phyloP scores from a whole-genome alignment of 2,113 vertebrate species.

The Hymenochirus boettgeri region DNA sequence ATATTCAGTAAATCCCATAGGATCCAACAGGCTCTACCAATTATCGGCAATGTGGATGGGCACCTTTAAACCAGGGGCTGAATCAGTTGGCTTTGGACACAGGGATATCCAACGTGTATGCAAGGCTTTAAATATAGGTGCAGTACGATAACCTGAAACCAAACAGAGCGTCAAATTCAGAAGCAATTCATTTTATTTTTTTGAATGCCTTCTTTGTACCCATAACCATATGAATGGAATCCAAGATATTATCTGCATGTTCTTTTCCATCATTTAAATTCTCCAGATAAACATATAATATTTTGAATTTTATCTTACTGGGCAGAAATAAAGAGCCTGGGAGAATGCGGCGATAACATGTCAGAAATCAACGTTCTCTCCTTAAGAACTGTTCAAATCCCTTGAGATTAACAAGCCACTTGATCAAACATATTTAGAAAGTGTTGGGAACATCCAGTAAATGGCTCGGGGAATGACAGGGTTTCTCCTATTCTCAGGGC shows the following conservation, averaged over 20 bases:
- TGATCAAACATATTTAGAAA: slow-evolving; percentile 44
- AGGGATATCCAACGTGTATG: no score
- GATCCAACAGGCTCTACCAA: no score
- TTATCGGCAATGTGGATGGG: no score
- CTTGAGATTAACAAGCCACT: slow-evolving; percentile 46
- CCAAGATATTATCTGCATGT: slow-evolving; percentile 2
- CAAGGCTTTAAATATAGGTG: neutral
- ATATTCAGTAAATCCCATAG: no score
- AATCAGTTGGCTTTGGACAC: no score
- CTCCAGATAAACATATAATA: slow-evolving; percentile 11
- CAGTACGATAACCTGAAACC: neutral
- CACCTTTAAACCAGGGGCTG: no score
- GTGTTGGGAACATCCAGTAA: slow-evolving; percentile 41
- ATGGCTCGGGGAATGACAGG: slow-evolving; percentile 25
- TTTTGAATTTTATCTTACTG: slow-evolving; percentile 20
- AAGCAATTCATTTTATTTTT: no score
- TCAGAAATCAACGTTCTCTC: slow-evolving; percentile 39
- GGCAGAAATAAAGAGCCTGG: neutral
- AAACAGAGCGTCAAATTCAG: neutral
- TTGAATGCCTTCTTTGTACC: no score
- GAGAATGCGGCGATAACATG: slow-evolving; percentile 24
- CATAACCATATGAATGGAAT: neutral
- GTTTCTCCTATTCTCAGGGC: slow-evolving; percentile 12
- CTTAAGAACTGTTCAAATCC: slow-evolving; percentile 41
- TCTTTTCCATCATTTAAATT: slow-evolving; percentile 17